Evolutionary conservation across 2,888 invertebrate genomes (phyloP).

Genomic region (Falcaria lacertinaria): DNA sequence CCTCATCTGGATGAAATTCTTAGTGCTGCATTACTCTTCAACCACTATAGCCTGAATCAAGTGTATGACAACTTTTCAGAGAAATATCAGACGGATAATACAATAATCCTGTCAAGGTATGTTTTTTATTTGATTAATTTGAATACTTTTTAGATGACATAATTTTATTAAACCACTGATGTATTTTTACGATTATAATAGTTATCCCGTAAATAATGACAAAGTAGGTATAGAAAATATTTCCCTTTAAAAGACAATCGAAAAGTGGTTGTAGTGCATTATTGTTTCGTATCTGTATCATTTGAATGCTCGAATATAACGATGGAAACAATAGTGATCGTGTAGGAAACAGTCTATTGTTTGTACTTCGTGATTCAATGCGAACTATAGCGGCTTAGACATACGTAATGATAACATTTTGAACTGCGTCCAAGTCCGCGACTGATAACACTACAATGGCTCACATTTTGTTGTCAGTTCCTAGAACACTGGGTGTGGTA

Average conservation of each 20-base stretch:
- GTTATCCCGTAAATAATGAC: too few species aligned
- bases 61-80: too few species aligned
- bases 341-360: constrained; percentile 31
- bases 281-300: constrained; percentile 11
- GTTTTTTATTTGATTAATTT: too few species aligned
- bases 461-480: neutral
- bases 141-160: too few species aligned
- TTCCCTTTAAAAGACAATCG: neutral
- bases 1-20: too few species aligned
- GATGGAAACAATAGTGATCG: constrained; percentile 23
- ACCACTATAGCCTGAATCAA: too few species aligned
- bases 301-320: constrained; percentile 5
- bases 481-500: neutral
- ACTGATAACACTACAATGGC: constrained; percentile 11
- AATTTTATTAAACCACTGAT: too few species aligned
- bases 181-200: too few species aligned
- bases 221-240: too few species aligned
- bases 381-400: constrained; percentile 15
- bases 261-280: neutral
- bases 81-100: too few species aligned
- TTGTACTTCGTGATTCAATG: constrained; percentile 31
- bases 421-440: constrained; percentile 17
- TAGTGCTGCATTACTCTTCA: too few species aligned
- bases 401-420: constrained; percentile 22
- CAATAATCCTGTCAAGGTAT: too few species aligned